Percentiles rank a stretch among this genome's conserved stretches.
phyloP scores from a whole-genome alignment of 2,113 vertebrate genomes.

The Malurus elegans region DNA sequence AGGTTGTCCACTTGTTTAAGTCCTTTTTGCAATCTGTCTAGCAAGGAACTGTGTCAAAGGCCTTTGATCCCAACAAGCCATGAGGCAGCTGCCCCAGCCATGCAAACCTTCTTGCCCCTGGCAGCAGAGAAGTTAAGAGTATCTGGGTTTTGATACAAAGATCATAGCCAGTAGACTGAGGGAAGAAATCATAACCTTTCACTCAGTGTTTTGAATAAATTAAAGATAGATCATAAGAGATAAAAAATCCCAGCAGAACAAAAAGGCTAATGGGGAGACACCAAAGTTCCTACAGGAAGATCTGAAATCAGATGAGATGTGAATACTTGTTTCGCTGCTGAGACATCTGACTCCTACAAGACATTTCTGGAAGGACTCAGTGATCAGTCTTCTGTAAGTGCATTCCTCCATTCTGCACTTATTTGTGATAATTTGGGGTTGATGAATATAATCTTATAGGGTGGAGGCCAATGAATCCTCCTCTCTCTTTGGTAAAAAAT shows the following conservation, averaged over 20 bases:
- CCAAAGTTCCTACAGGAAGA: neutral
- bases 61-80: neutral
- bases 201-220: neutral
- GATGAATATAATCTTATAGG: neutral
- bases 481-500: neutral
- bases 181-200: neutral
- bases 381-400: neutral
- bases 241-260: neutral
- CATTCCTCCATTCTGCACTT: neutral
- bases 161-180: fast-evolving
- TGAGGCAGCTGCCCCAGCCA: neutral
- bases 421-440: neutral
- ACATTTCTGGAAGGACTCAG: neutral
- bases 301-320: neutral
- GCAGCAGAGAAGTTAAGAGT: neutral
- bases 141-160: neutral
- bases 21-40: neutral
- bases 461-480: neutral
- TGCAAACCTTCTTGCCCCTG: neutral
- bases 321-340: neutral
- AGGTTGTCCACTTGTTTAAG: neutral
- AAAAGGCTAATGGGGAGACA: neutral
- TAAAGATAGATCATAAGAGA: neutral
- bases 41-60: neutral
- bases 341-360: neutral